Percentiles rank a stretch among this genome's conserved stretches.
Conservation (phyloP, 1,140 invertebrate species). For the Neelides sp. region DNA sequence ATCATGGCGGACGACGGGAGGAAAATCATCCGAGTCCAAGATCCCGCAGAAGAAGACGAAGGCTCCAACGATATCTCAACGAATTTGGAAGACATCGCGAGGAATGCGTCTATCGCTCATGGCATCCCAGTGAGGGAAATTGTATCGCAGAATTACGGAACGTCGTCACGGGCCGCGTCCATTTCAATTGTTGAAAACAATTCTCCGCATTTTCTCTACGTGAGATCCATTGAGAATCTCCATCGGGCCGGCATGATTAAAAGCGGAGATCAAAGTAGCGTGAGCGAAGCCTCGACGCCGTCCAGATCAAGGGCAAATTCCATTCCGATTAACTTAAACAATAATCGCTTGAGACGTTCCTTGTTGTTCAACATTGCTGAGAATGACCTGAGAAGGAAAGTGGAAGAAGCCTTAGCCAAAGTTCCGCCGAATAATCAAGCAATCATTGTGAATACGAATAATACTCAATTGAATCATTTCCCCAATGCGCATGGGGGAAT, state of each 20-base stretch:
- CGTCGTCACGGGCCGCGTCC: not conserved
- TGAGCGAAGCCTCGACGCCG: not conserved
- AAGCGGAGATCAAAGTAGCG: not conserved
- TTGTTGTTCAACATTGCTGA: too few relatives aligned
- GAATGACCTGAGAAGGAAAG: too few relatives aligned
- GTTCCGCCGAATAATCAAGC: too few relatives aligned
- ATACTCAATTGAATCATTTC: too few relatives aligned
- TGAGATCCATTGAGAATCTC: not conserved
- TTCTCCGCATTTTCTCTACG: not conserved
- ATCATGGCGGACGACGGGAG: constrained; percentile 39
- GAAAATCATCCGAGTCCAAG: constrained; percentile 33
- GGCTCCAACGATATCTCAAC: constrained; percentile 11
- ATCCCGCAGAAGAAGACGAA: not conserved
- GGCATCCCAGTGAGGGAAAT: constrained; percentile 1
- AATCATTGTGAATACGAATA: too few relatives aligned
- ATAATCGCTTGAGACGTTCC: too few relatives aligned
- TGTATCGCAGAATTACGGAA: not conserved
- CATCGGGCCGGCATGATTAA: not conserved
- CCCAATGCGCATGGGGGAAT: too few relatives aligned
- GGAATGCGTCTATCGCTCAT: constrained; percentile 22
- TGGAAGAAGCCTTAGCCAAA: too few relatives aligned
- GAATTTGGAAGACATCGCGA: constrained; percentile 13
- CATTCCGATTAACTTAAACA: too few relatives aligned
- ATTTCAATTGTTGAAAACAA: not conserved
- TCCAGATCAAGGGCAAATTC: not conserved